Percentiles rank a stretch among this genome's conserved stretches.
Conservation (phyloP, 2,113 vertebrate genomes). For the Phocoena sinus region DNA sequence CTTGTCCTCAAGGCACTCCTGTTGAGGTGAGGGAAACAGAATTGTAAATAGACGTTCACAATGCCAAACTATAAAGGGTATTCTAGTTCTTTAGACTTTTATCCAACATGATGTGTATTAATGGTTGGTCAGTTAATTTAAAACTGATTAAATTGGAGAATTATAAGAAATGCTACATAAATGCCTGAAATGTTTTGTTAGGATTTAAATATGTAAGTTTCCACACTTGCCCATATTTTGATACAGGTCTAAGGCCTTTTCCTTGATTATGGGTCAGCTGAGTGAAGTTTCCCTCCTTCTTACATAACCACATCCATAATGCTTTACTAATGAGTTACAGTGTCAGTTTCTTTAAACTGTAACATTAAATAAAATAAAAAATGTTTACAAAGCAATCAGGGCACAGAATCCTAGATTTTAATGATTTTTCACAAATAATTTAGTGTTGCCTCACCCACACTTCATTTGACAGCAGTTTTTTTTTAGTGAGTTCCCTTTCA, state of each 20-base stretch:
- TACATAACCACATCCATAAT: not conserved
- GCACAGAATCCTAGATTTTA: not conserved
- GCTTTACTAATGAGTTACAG: not conserved
- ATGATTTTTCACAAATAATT: constrained; percentile 11
- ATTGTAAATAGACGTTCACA: not conserved
- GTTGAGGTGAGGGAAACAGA: not conserved
- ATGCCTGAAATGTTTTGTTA: not conserved
- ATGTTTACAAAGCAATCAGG: not conserved
- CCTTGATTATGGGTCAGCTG: not conserved
- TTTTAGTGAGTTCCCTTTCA: not conserved
- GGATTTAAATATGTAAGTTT: not conserved
- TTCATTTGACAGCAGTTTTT: not conserved
- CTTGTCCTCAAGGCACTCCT: not conserved
- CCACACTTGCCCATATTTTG: not conserved
- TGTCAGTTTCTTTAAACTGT: not conserved
- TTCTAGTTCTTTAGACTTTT: not conserved
- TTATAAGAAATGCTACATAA: not conserved
- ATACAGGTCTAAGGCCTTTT: not conserved
- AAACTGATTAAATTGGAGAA: not conserved
- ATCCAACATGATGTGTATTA: not conserved
- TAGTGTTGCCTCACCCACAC: not conserved
- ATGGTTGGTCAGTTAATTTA: constrained; percentile 10
- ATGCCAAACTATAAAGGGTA: not conserved
- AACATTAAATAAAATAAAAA: not conserved
- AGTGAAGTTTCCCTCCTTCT: not conserved